These are phyloP conservation scores for Poliocrania exsul DNA, from an alignment of 2,797 vertebrate species.

Conservation along the genomic window DNA sequence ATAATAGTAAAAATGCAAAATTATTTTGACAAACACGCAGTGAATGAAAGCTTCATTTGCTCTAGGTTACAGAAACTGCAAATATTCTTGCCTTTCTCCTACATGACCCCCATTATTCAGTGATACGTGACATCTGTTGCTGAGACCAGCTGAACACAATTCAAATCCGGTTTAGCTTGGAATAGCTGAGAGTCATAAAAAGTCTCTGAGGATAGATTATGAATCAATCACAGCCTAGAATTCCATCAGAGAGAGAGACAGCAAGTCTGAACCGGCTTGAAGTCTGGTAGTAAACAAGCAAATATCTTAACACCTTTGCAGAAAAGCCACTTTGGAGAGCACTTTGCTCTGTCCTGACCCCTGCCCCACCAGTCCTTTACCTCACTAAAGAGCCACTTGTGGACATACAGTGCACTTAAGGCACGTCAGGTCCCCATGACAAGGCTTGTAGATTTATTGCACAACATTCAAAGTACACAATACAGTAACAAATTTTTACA, in stretches of 20 bases:
- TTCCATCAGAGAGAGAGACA: background rate
- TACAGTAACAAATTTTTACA: background rate
- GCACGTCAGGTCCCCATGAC: background rate
- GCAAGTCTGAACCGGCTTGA: background rate
- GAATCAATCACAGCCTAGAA: background rate
- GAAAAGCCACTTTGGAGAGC: background rate
- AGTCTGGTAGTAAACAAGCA: background rate
- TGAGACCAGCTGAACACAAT: background rate
- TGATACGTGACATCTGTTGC: background rate
- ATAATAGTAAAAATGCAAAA: background rate
- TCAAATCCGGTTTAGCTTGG: background rate
- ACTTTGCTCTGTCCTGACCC: background rate
- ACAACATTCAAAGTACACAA: background rate
- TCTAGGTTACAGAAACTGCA: background rate
- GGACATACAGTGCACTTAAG: background rate
- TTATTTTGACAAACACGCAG: background rate
- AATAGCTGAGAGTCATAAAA: background rate
- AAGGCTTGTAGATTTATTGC: background rate
- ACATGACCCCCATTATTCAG: background rate
- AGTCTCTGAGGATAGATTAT: background rate
- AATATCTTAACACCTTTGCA: background rate
- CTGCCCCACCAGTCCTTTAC: background rate
- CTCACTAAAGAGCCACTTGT: background rate
- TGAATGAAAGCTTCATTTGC: background rate
- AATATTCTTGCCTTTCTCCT: background rate